Evolutionary conservation across 1,140 invertebrate species (phyloP).

Genomic region (Tribolium madens): DNA sequence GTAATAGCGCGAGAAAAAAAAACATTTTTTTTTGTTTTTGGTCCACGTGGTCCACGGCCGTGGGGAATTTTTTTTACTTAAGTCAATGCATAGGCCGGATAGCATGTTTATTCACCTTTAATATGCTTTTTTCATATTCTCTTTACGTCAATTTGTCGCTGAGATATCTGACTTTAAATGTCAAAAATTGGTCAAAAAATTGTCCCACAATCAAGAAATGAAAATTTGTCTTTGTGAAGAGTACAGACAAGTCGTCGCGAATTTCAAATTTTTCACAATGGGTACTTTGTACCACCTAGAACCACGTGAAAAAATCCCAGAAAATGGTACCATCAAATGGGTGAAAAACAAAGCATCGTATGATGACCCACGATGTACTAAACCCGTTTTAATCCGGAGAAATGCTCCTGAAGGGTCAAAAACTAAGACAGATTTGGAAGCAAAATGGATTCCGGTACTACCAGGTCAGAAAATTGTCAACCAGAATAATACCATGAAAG

Average conservation of each 20-base stretch:
- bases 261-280: background rate
- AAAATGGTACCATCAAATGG: background rate
- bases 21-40: no score
- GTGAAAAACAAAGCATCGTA: background rate
- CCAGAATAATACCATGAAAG: background rate
- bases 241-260: background rate
- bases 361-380: background rate
- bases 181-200: background rate
- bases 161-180: no score
- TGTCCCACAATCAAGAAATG: background rate
- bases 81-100: no score
- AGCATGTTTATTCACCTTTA: no score
- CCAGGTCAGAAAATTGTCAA: slow-evolving; percentile 10
- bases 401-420: no score
- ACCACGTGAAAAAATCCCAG: background rate
- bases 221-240: slow-evolving; percentile 16
- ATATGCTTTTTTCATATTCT: no score
- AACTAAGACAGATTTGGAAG: background rate
- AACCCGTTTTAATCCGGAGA: background rate
- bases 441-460: slow-evolving; percentile 7
- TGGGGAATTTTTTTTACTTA: no score
- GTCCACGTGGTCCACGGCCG: no score
- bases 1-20: no score
- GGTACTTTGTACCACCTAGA: background rate
- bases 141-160: no score